Percentiles rank a stretch among this genome's conserved stretches.
Evolutionary conservation across 2,888 invertebrate species (phyloP).

Genomic region (Agrochola litura): DNA sequence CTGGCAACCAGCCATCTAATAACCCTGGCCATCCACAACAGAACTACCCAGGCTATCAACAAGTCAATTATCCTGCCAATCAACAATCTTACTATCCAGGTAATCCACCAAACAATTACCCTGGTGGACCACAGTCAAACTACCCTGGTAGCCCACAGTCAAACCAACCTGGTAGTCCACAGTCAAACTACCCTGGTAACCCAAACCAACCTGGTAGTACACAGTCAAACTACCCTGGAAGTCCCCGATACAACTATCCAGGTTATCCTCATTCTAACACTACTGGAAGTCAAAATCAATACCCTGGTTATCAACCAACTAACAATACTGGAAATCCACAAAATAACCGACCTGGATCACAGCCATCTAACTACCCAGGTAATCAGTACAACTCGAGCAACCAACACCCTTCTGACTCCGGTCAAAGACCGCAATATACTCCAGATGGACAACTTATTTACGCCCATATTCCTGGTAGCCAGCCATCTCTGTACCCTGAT

Average conservation of each 20-base stretch:
- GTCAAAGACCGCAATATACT: conserved; percentile 38
- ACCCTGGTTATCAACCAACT: conserved; percentile 32
- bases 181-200: neutral
- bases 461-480: conserved; percentile 49
- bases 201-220: conserved; percentile 33
- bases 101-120: conserved; percentile 2
- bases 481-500: conserved; percentile 44
- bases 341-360: conserved; percentile 40
- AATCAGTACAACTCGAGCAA: conserved; percentile 35
- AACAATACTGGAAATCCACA: conserved; percentile 29
- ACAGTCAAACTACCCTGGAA: conserved; percentile 35
- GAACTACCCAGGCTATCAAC: conserved; percentile 29
- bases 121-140: conserved; percentile 25
- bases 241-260: conserved; percentile 35
- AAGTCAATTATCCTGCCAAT: conserved; percentile 34
- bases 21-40: conserved; percentile 18
- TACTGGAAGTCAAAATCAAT: conserved; percentile 33
- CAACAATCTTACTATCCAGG: conserved; percentile 13
- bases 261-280: conserved; percentile 34
- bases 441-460: conserved; percentile 56
- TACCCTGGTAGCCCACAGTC: conserved; percentile 40
- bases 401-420: conserved; percentile 20
- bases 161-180: conserved; percentile 33
- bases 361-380: conserved; percentile 51
- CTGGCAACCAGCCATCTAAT: conserved; percentile 28